These are phyloP conservation scores for Phragmatobia fuliginosa DNA, from an alignment of 2,888 invertebrate genomes.

Conservation along the genomic window DNA sequence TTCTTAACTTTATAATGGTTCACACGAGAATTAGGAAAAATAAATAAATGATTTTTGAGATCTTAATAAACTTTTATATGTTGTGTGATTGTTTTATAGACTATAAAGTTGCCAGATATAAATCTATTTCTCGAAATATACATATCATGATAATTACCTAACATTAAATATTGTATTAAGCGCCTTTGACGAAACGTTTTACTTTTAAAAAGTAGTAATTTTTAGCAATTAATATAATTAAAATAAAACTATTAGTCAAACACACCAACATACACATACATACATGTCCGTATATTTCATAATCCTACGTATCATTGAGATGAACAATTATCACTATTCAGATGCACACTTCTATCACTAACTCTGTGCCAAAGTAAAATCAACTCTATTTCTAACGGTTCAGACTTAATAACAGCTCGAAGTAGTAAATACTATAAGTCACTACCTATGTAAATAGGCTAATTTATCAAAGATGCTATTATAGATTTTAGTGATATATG, in stretches of 20 bases:
- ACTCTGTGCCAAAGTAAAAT: conserved; percentile 8
- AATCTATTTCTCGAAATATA: not conserved
- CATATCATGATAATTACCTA: not conserved
- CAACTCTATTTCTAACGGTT: rapidly evolving
- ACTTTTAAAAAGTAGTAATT: conserved; percentile 14
- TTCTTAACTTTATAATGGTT: not conserved
- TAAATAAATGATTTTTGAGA: not conserved
- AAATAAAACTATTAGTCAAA: conserved; percentile 35
- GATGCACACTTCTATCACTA: conserved; percentile 14
- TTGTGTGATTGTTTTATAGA: not conserved
- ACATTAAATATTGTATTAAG: not conserved
- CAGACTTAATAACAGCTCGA: conserved; percentile 12
- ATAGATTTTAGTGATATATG: conserved; percentile 65
- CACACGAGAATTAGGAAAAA: not conserved
- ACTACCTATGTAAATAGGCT: conserved; percentile 29
- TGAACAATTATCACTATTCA: conserved; percentile 17
- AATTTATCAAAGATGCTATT: conserved; percentile 62
- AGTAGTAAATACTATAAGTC: conserved; percentile 1
- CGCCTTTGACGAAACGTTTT: conserved; percentile 20
- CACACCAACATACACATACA: not conserved
- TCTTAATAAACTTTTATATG: not conserved
- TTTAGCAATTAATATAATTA: conserved; percentile 31
- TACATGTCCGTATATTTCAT: conserved; percentile 49
- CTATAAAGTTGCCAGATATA: conserved; percentile 5
- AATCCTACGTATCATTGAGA: conserved; percentile 39